Evolutionary conservation across 2,113 vertebrate genomes (phyloP), one percentile per base, ranked within the genome.

Genomic region (Neotragus moschatus): DNA sequence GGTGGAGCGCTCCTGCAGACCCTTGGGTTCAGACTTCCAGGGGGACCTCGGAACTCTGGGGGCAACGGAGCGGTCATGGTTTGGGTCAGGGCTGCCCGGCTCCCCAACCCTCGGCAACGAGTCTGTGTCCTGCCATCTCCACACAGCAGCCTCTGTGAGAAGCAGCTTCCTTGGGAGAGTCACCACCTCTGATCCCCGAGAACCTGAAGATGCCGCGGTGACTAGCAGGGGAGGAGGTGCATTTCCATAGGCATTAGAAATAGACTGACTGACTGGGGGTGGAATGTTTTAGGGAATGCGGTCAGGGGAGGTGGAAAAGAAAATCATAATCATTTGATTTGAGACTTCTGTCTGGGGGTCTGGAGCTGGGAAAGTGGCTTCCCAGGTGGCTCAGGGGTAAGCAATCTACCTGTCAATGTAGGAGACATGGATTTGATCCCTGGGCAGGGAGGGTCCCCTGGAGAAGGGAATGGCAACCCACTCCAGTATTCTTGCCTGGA

Each of bases 291-390:
- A 53, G 81, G 23, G 82, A n/a, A 82, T 12, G n/a, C 6, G 4
- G 7, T 86, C 13, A 43, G 80, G 33, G 56, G 89, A 96, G 77
- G 60, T 56, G 30, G 88, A 79, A 94, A 47, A 66, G 85, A 88
- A 63, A 70, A 66, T 9, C 36, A 61, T 49, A 80, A 86, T 77
- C 13, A 9, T 82, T 89, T 86, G 11, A 21, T 16, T 92, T 36
- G 25, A 55, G 26, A 94, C 84, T 94, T 93, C 85, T 53, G 5
- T 51, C 47, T 47, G 36, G 66, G 36, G 28, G 11, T 39, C 21
- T 49, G 33, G 45, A 55, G 66, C 39, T 79, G 23, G 75, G 73
- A 95, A 82, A 26, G 73, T 55, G n/a, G 17, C n/a, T 70, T 39
- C n/a, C n/a, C n/a, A 39, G 19, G n/a, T 39, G 66, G 5, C 66